phyloP scores from a whole-genome alignment of 2,888 invertebrate species.

The Chrysolina oricalcia region DNA sequence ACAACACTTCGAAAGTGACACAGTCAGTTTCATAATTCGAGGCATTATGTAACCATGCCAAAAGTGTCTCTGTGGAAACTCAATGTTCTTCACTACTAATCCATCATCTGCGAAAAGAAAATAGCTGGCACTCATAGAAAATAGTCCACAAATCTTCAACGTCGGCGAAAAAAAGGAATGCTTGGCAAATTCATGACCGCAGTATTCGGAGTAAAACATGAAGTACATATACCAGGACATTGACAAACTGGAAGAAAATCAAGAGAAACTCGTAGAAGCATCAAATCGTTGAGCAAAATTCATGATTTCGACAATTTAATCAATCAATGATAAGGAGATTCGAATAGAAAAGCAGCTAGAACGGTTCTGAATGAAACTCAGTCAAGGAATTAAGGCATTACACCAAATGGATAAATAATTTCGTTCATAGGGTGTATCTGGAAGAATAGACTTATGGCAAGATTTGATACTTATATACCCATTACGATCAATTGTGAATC shows the following conservation, averaged over 20 bases:
- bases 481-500: too few species aligned
- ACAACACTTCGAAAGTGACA: not conserved
- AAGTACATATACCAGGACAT: not conserved
- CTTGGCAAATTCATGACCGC: not conserved
- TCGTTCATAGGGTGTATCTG: too few species aligned
- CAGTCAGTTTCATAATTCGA: not conserved
- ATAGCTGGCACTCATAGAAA: too few species aligned
- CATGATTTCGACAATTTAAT: too few species aligned
- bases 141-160: not conserved
- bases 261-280: not conserved
- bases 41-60: not conserved
- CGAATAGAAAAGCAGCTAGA: not conserved
- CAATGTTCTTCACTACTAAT: not conserved
- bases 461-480: too few species aligned
- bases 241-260: not conserved
- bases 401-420: not conserved
- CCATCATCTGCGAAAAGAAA: not conserved
- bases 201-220: not conserved
- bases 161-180: not conserved
- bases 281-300: not conserved
- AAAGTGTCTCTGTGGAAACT: not conserved
- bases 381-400: not conserved
- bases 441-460: too few species aligned
- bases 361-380: not conserved
- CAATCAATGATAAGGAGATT: not conserved